These are phyloP conservation scores for Crambe crambe DNA, from an alignment of 37 sponge, comb jelly and placozoan species.

Conservation along the genomic window DNA sequence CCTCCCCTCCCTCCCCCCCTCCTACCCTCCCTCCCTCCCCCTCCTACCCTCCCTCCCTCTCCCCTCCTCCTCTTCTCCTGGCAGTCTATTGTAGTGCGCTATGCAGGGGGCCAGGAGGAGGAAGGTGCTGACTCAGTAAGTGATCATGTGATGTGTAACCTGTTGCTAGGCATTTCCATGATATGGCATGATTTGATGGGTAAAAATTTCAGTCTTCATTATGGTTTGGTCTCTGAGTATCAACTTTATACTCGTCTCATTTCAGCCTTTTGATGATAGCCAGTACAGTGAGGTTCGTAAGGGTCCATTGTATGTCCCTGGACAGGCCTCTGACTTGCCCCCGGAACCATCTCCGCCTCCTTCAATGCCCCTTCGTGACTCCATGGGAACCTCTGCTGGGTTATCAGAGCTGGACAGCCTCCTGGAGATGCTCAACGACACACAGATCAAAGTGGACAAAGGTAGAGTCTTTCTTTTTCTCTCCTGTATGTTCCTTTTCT, in stretches of 20 bases:
- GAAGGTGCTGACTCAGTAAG: background rate
- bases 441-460: conserved; percentile 23
- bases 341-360: background rate
- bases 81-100: conserved; percentile 34
- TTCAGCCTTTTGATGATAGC: conserved; percentile 45
- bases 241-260: background rate
- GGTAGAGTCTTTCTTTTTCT: too few relatives aligned
- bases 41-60: background rate
- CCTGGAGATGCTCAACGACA: conserved; percentile 52
- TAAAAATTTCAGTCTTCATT: background rate
- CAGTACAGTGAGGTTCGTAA: conserved; percentile 59
- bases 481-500: too few relatives aligned
- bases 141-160: conserved; percentile 8
- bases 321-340: background rate
- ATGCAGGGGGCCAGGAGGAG: conserved; percentile 1
- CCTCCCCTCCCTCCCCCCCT: background rate
- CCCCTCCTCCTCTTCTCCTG: background rate
- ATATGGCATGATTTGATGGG: background rate
- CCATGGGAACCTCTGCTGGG: conserved; percentile 20
- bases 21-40: background rate
- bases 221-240: too few relatives aligned
- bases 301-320: conserved; percentile 51
- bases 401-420: conserved; percentile 52
- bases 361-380: background rate
- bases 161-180: too few relatives aligned